Evolutionary conservation across 2,113 vertebrate species (phyloP).

Genomic region (Pteropus alecto): DNA sequence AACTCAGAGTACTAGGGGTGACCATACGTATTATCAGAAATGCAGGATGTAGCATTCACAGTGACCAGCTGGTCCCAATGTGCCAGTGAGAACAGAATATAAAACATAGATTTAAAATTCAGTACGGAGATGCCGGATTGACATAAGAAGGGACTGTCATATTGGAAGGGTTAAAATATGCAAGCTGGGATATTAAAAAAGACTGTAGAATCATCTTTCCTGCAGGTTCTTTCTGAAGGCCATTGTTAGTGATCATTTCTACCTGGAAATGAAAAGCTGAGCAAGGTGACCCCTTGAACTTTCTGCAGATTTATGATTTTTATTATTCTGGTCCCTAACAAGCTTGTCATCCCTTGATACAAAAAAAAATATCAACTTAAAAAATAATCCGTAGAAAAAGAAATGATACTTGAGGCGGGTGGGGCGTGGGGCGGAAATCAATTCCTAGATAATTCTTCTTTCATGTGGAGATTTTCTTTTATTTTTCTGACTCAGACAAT

Average conservation of each 20-base stretch:
- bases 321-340: conserved; percentile 9
- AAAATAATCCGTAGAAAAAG: conserved; percentile 27
- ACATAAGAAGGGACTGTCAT: not conserved
- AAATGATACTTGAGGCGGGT: not conserved
- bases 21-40: not conserved
- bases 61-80: not conserved
- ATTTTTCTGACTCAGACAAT: conserved; percentile 12
- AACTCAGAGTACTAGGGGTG: not conserved
- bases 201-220: not conserved
- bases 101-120: conserved; percentile 67
- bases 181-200: not conserved
- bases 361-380: not conserved
- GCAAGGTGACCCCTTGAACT: conserved; percentile 42
- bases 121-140: not conserved
- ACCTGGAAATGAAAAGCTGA: conserved; percentile 11
- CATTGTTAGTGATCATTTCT: not conserved
- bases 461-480: not conserved
- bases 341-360: not conserved
- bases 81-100: conserved; percentile 25
- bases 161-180: not conserved
- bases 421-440: not conserved
- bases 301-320: conserved; percentile 7
- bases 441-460: conserved; percentile 20
- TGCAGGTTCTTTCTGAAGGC: not conserved
- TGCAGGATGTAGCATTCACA: not conserved